Percentiles rank a stretch among this genome's conserved stretches.
phyloP scores from a whole-genome alignment of 2,888 invertebrate species.

The Ypsolopha scabrella region DNA sequence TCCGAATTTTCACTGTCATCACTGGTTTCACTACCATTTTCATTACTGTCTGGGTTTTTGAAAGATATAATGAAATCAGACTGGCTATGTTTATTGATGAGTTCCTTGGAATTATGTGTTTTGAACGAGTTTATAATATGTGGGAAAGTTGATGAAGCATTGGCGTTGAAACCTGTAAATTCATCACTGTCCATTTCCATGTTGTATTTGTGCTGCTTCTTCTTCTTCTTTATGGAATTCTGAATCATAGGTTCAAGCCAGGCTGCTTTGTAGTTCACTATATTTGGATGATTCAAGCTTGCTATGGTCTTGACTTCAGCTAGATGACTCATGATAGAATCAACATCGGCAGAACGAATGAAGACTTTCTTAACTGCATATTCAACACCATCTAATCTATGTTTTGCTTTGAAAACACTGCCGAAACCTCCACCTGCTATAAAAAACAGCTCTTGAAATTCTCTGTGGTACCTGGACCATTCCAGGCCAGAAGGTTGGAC shows the following conservation, averaged over 20 bases:
- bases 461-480: conserved; percentile 76
- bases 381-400: conserved; percentile 80
- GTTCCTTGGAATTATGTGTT: conserved; percentile 58
- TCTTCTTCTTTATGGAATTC: conserved; percentile 43
- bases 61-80: conserved; percentile 59
- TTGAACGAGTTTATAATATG: conserved; percentile 57
- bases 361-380: conserved; percentile 86
- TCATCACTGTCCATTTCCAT: conserved; percentile 53
- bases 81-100: conserved; percentile 36
- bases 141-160: conserved; percentile 42
- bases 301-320: conserved; percentile 86
- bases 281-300: conserved; percentile 81
- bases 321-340: conserved; percentile 74
- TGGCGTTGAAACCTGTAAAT: conserved; percentile 26
- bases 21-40: conserved; percentile 27
- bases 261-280: conserved; percentile 86
- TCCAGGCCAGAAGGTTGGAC: conserved; percentile 60
- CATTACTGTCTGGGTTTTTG: conserved; percentile 42
- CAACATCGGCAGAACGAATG: conserved; percentile 73
- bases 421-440: conserved; percentile 85
- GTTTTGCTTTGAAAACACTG: conserved; percentile 78
- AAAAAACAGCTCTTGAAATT: conserved; percentile 77
- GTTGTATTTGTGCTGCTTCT: conserved; percentile 29
- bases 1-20: conserved; percentile 38
- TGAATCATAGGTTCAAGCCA: conserved; percentile 80